phyloP scores from a whole-genome alignment of 2,888 invertebrate genomes.

The Autographa gamma region DNA sequence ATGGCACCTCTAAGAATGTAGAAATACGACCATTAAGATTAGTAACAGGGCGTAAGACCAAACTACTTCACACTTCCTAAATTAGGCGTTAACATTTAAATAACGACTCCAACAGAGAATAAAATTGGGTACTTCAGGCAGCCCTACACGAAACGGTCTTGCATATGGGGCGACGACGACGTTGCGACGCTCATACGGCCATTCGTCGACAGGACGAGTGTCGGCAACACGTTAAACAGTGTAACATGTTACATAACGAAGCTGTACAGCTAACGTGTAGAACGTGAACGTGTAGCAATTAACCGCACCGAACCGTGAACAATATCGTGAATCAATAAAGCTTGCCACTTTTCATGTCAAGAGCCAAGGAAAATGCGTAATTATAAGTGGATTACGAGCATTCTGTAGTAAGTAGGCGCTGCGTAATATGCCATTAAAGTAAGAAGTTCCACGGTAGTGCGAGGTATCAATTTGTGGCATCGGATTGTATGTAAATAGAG shows the following conservation, averaged over 20 bases:
- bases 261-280: constrained; percentile 44
- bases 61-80: constrained; percentile 48
- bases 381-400: constrained; percentile 43
- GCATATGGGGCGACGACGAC: constrained; percentile 37
- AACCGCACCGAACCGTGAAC: constrained; percentile 51
- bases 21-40: constrained; percentile 32
- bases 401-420: constrained; percentile 37
- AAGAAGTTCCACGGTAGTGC: constrained; percentile 39
- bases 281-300: constrained; percentile 58
- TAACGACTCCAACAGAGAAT: constrained; percentile 33
- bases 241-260: constrained; percentile 48
- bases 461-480: constrained; percentile 42
- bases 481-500: constrained; percentile 44
- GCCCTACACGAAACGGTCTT: constrained; percentile 51
- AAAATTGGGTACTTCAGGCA: constrained; percentile 43
- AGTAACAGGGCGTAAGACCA: constrained; percentile 36
- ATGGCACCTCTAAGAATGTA: constrained; percentile 36
- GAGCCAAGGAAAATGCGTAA: constrained; percentile 42
- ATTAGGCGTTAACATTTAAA: constrained; percentile 40
- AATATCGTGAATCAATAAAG: constrained; percentile 64
- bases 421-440: constrained; percentile 42
- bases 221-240: constrained; percentile 43
- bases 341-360: constrained; percentile 61
- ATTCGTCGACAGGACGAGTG: constrained; percentile 51
- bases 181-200: constrained; percentile 30